Base-by-base conservation (phyloP, 2,113 vertebrate genomes). In the Corythoichthys intestinalis region DNA sequence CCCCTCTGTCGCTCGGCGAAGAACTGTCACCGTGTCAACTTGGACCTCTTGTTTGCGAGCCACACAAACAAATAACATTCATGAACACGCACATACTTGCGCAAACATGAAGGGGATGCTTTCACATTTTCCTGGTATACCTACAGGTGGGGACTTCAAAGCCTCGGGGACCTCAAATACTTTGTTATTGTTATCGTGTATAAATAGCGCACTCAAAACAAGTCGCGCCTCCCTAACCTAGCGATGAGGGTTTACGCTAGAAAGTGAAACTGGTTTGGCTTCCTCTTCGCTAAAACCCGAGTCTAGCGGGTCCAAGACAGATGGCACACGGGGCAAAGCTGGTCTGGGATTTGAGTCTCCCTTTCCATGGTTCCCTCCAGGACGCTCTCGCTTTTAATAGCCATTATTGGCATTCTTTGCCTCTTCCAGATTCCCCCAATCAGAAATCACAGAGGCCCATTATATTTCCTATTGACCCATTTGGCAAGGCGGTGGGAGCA, bases 381-480 rank as follows among this genome's bases (percentile, higher is more conserved):
- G 70, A 74, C 65, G 69, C 72, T 47, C 76, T 78, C 75, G 83
- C 83, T 88, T 86, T 86, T 83, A 87, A 83, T 88, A 86, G 85
- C 80, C 84, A 80, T 86, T 88, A 88, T 87, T 90, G 90, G 86
- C 87, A 85, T 86, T 75, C 80, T 84, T 91, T 85, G 73, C 83
- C 85, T 80, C 84, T 82, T 86, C 77, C 78, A 87, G 78, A 89
- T 85, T 28, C 85, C 76, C 77, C 72, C 72, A 87, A 89, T 88
- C 84, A 88, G 81, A 89, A 91, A 88, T 87, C 85, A 89, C 85
- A 89, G 82, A 79, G 81, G 74, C 84, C 83, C 84, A 89, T 88
- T 88, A 85, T 87, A 85, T 86, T 90, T 90, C 78, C 84, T 81
- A 86, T 83, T 85, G 88, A 88, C 88, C 88, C 83, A 90, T 90